phyloP scores from a whole-genome alignment of 2,113 vertebrate species.

The Stercorarius parasiticus region DNA sequence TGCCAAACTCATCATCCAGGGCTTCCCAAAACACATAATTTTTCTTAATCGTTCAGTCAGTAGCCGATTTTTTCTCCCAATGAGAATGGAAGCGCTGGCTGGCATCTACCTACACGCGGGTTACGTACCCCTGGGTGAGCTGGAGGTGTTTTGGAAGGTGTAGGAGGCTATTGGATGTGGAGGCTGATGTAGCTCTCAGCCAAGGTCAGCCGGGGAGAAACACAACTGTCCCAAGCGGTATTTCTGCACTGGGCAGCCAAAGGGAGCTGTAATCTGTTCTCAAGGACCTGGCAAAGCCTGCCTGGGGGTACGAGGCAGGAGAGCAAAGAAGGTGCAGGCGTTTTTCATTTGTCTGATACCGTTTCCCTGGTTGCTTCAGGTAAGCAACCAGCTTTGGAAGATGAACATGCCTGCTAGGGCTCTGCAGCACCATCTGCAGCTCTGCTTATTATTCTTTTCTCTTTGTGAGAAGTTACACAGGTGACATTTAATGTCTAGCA shows the following conservation, averaged over 20 bases:
- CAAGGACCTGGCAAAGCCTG: background rate
- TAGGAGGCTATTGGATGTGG: background rate
- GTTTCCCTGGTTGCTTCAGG: background rate
- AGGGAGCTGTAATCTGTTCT: background rate
- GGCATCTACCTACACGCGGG: background rate
- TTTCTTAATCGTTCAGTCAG: background rate
- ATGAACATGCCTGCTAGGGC: background rate
- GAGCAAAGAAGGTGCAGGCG: background rate
- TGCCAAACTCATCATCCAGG: background rate
- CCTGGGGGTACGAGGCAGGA: background rate
- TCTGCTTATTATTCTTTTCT: constrained; percentile 13
- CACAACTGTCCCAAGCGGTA: background rate
- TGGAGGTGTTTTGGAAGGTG: background rate
- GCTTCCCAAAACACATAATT: background rate
- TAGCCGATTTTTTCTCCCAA: background rate
- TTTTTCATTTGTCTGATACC: background rate
- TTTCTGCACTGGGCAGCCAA: background rate
- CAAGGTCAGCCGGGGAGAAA: background rate
- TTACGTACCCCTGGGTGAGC: background rate
- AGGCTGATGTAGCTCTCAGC: background rate
- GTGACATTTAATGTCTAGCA: constrained; percentile 12
- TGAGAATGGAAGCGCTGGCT: background rate
- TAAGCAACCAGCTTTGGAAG: background rate
- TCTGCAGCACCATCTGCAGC: constrained; percentile 38
- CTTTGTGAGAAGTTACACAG: constrained; percentile 6